A percentile compares a stretch with the other conserved stretches of the same genome.
Conservation (phyloP, 2,888 invertebrate species). For the Trichogramma dendrolimi region DNA sequence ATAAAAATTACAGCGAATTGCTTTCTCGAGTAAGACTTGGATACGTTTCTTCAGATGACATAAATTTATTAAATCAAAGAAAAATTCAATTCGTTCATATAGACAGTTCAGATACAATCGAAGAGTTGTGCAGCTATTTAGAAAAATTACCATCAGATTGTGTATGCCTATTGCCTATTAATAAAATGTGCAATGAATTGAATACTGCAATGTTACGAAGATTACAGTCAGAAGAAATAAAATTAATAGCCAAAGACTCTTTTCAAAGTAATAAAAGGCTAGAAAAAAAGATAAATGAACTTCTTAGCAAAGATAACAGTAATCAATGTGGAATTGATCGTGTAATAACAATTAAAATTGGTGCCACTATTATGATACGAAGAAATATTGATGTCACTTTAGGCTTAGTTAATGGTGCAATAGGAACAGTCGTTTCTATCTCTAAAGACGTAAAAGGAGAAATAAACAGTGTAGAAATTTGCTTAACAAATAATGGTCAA, state of each 20-base stretch:
- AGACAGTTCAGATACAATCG: no score
- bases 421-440: constrained; percentile 29
- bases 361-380: constrained; percentile 31
- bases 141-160: no score
- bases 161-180: no score
- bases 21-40: constrained; percentile 30
- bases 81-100: constrained; percentile 11
- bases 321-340: no score
- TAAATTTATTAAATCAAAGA: constrained; percentile 13
- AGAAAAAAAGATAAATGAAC: background rate
- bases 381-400: constrained; percentile 35
- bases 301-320: no score
- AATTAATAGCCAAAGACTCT: background rate
- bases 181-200: constrained; percentile 35
- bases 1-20: constrained; percentile 32
- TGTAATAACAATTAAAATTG: constrained; percentile 5
- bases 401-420: constrained; percentile 36
- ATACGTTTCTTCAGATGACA: constrained; percentile 9
- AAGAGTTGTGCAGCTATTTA: no score
- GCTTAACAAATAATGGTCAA: no score
- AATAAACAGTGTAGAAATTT: constrained; percentile 29
- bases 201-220: constrained; percentile 37
- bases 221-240: constrained; percentile 32
- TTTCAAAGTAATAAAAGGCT: constrained; percentile 4
- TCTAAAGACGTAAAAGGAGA: constrained; percentile 12